A percentile compares a stretch with the other conserved stretches of the same genome.
Evolutionary conservation across 2,888 invertebrate genomes (phyloP).

Genomic region (Fabriciana adippe): DNA sequence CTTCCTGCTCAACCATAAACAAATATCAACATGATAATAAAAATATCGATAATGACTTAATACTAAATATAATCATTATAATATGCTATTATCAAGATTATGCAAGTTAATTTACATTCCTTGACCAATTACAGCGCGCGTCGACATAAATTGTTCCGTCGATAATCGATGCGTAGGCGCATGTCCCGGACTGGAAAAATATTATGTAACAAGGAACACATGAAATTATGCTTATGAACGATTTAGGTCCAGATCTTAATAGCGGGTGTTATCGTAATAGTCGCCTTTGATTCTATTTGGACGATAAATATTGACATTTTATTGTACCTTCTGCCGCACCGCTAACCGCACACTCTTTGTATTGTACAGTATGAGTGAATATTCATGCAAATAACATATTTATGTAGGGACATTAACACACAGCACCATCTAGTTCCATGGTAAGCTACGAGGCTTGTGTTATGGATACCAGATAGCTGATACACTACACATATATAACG

Average conservation of each 20-base stretch:
- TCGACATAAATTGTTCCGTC: constrained; percentile 31
- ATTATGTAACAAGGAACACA: constrained; percentile 8
- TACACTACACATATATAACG: no score
- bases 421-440: no score
- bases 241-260: constrained; percentile 5
- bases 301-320: neutral
- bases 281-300: neutral
- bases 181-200: constrained; percentile 6
- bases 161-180: constrained; percentile 37
- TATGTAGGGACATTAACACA: no score
- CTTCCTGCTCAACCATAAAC: constrained; percentile 1
- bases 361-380: no score
- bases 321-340: neutral
- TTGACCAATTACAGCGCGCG: constrained; percentile 23
- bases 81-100: constrained; percentile 31
- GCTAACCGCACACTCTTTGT: no score
- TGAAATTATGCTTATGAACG: constrained; percentile 4
- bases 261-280: constrained; percentile 8
- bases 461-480: no score
- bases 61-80: constrained; percentile 17
- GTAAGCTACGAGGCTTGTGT: no score
- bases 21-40: constrained; percentile 10
- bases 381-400: no score
- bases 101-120: constrained; percentile 35
- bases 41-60: constrained; percentile 17